Conservation (phyloP, 2,888 invertebrate species). For the Eutolmus rufibarbis region DNA sequence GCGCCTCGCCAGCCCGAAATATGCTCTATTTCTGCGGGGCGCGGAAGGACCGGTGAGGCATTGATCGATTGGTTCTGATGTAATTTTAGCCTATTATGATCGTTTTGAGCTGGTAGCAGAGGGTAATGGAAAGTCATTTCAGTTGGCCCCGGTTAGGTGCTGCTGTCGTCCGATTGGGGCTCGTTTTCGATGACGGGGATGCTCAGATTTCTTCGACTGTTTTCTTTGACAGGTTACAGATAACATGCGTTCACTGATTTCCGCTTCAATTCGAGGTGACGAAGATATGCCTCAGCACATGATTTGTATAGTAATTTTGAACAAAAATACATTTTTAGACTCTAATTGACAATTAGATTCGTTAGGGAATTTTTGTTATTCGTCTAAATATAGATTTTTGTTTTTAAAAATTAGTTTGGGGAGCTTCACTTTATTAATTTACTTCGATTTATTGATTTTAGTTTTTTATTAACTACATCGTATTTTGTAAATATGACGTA, state of each 20-base stretch:
- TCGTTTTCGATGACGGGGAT: neutral
- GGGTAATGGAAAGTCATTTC: neutral
- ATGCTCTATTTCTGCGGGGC: neutral
- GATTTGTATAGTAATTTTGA: neutral
- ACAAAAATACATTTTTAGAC: neutral
- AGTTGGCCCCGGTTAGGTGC: neutral
- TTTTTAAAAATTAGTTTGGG: neutral
- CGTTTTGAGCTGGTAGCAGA: neutral
- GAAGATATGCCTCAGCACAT: neutral
- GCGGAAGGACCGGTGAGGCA: neutral
- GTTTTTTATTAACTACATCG: too few relatives aligned
- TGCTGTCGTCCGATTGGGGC: neutral
- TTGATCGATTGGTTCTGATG: conserved; percentile 25
- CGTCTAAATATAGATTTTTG: neutral
- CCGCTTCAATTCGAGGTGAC: neutral
- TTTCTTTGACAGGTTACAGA: neutral
- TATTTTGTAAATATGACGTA: too few relatives aligned
- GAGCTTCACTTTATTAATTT: neutral
- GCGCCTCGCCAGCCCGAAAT: neutral
- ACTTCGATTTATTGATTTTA: neutral
- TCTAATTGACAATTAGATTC: neutral
- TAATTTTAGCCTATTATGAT: conserved; percentile 16
- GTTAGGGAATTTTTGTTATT: neutral
- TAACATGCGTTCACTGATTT: neutral
- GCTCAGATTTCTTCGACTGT: neutral